A percentile compares a stretch with the other conserved stretches of the same genome.
Conservation (phyloP, 2,797 vertebrate species). For the Centropyge bicolor region DNA sequence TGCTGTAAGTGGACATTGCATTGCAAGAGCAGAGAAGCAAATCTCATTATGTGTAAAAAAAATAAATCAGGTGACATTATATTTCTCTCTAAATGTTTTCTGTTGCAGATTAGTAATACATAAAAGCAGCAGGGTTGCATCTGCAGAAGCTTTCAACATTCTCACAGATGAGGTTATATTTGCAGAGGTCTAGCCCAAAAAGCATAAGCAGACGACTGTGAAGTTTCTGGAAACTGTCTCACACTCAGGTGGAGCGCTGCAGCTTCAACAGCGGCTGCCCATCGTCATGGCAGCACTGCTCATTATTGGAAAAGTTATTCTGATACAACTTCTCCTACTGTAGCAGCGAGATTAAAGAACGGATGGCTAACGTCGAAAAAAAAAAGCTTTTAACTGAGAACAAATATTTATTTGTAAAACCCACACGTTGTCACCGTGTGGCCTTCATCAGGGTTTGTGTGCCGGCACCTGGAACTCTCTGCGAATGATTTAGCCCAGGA, state of each 20-base stretch:
- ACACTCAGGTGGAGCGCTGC: neutral
- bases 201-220: neutral
- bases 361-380: slow-evolving; percentile 6
- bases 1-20: neutral
- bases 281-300: slow-evolving; percentile 5
- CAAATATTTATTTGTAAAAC: slow-evolving; percentile 45
- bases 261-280: slow-evolving; percentile 16
- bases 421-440: slow-evolving; percentile 5
- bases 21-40: neutral
- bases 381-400: slow-evolving; percentile 27
- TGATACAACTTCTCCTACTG: slow-evolving; percentile 9
- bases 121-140: neutral
- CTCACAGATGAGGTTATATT: neutral
- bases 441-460: slow-evolving; percentile 39
- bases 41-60: neutral
- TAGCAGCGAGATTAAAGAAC: neutral
- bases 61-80: neutral
- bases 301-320: slow-evolving; percentile 7
- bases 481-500: slow-evolving; percentile 39
- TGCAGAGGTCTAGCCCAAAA: neutral
- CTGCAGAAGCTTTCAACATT: neutral
- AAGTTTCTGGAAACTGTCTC: slow-evolving; percentile 17
- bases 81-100: neutral
- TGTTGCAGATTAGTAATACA: neutral
- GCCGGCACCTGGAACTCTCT: slow-evolving; percentile 34